These are phyloP conservation scores for Acrossocheilus wenchowensis DNA, from an alignment of 2,797 vertebrate genomes.

Conservation along the genomic window DNA sequence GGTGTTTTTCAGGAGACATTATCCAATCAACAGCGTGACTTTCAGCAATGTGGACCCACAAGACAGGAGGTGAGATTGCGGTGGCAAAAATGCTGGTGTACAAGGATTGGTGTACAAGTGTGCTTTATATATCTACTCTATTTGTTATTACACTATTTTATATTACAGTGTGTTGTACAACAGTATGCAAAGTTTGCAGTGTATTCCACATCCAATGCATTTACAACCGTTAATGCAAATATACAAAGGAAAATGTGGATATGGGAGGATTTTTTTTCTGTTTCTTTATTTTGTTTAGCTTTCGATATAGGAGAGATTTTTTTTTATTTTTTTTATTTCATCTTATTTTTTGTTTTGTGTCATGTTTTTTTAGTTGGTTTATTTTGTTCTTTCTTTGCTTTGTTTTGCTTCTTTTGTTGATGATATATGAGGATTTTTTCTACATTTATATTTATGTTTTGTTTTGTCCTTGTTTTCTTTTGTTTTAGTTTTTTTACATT, in stretches of 20 bases:
- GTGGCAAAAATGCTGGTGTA: not conserved
- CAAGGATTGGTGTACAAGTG: too few relatives aligned
- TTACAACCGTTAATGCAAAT: not conserved
- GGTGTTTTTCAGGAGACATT: constrained; percentile 94
- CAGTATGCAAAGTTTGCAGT: not conserved
- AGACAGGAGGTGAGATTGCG: constrained; percentile 83
- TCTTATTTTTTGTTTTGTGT: too few relatives aligned
- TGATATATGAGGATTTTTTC: too few relatives aligned
- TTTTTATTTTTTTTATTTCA: too few relatives aligned
- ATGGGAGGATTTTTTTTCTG: not conserved
- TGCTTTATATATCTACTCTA: constrained; percentile 6
- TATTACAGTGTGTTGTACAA: not conserved
- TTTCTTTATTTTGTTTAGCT: not conserved
- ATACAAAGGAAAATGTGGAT: not conserved
- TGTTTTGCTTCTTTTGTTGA: not conserved
- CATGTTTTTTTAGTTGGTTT: too few relatives aligned
- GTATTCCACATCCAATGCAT: not conserved
- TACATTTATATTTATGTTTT: too few relatives aligned
- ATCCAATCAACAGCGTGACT: constrained; percentile 89
- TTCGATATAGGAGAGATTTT: too few relatives aligned
- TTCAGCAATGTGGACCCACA: constrained; percentile 92
- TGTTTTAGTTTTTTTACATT: not conserved
- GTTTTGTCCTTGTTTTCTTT: not conserved
- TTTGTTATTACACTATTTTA: not conserved
- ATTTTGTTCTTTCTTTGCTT: not conserved